Evolutionary conservation across 2,113 vertebrate genomes (phyloP), one percentile per base, ranked within the genome.

Genomic region (Pristiophorus japonicus): DNA sequence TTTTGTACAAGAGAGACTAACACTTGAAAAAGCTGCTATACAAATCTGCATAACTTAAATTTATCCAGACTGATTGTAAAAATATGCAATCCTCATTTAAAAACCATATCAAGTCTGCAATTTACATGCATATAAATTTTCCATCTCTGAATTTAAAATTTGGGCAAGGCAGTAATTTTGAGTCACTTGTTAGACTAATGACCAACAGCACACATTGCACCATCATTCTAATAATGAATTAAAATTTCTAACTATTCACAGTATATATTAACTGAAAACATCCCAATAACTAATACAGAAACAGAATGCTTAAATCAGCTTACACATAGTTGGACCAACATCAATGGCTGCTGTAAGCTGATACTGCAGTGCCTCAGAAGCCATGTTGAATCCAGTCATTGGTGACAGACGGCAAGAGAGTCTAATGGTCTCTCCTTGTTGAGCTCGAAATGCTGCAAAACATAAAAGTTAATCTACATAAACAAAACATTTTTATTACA

Each of bases 391-490:
- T 95, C 98, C 98, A 93, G 99, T 98, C 38, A 98, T 97, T 27
- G 99, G 98, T 95, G 98, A 98, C 63, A 99, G 97, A 92, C 98
- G 98, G 97, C 98, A 99, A 0, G 98, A 98, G 84, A 97, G 97
- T 95, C 99, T 98, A 96, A 99, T 97, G 95, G 98, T 98, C 66
- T 99, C 98, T 81, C 98, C 98, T 96, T 99, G 98, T 96, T 98
- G 98, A 3, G 98, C 98, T 96, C 98, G 97, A 96, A 98, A 99
- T 96, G 98, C 99, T 99, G 97, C 87, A 96, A 85, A 65, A 59
- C 5, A 96, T 20, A 81, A 81, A 55, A 73, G 63, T 73, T 38
- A 5, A n/a, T 20, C 38, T 47, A 95, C 78, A 87, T n/a, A 51
- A 91, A 42, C 75, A 81, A 90, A 91, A 63, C 55, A 14, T 18